Base-by-base conservation (phyloP, 1,140 invertebrate genomes). In the Tetramorium simillimum region DNA sequence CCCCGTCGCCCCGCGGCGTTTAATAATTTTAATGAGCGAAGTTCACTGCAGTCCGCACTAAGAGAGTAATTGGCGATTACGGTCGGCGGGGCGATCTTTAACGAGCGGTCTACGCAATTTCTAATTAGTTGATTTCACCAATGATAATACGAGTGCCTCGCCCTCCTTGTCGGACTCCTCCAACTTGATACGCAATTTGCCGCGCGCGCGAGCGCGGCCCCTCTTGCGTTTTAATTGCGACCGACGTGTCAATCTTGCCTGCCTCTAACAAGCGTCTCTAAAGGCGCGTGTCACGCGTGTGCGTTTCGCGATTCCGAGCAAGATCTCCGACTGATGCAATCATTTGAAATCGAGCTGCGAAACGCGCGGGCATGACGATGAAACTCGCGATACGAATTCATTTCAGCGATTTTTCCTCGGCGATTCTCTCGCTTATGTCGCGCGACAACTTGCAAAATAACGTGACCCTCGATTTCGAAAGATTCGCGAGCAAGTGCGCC, bases 1-100 rank as follows among this genome's bases (percentile, higher is more conserved):
- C 60, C 58, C 75, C 62, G 72, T 80, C 80, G 73, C 88, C 88
- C 67, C 63, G 80, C 80, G 86, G 75, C 89, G 88, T 90, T 90
- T 90, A 90, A 90, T 90, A 90, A 90, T 90, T 90, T 90, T 90
- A 90, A 90, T 90, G 89, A 90, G 89, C 88, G 75, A 90, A 90
- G 88, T 90, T 90, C 88, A 89, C 77, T 86, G 77, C 85, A 75
- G 89, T 86, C 89, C 89, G 80, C 85, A 81, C 87, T 89, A 88
- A 90, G 88, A 85, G 89, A 90, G 88, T 90, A 90, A 90, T 89
- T 90, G 89, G 89, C 78, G 88, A 90, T 90, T 90, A 90, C 88
- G 77, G 88, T 82, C 89, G 80, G 58, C 80, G 80, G 88, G 73
- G 77, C 88, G 75, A 90, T 90, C 89, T 88, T 90, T 90, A 90